Evolutionary conservation across 2,113 vertebrate species (phyloP), one percentile per base, ranked within the genome.

Genomic region (Axis porcinus): DNA sequence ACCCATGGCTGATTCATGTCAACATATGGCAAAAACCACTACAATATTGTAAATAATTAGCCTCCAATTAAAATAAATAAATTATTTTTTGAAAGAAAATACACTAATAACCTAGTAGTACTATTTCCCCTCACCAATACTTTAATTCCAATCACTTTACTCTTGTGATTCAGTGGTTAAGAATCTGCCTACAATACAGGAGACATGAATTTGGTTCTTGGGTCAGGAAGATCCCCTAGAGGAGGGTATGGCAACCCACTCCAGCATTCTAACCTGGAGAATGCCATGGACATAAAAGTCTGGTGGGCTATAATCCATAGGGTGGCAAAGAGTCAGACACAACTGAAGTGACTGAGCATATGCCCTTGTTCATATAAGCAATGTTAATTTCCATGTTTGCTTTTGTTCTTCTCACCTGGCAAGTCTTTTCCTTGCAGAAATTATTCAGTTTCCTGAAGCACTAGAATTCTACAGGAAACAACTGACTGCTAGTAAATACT

Each of bases 231-330:
- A 76, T 14, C 23, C 36, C 40, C 70, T 76, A 40, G 70, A 76
- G 70, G 70, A 76, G 36, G 23, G 12, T 27, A 76, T 76, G 3
- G 23, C 70, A 76, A 43, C 40, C 70, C 7, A 43, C 40, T 7
- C 36, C 2, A 27, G 36, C 36, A 76, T 76, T 27, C 6, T 14
- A 43, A 76, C 6, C 36, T 43, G 23, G 70, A 76, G 36, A 76
- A 76, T 76, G 11, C 3, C 40, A 43, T 76, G 70, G 36, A 76
- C 0, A 7, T 23, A 76, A 40, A 43, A 43, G 70, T 43, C 70
- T 74, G 70, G 36, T 0, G 0, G 21, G 36, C 23, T 43, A 43
- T 25, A 13, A 11, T 33, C 70, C 40, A 43, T 7, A 15, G 70
- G 5, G 36, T 74, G 67, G 23, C 70, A 43, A 43, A 76, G 36